Percentiles rank a stretch among this genome's conserved stretches.
phyloP scores from a whole-genome alignment of 2,888 invertebrate species.

The Drosophila meridiana region DNA sequence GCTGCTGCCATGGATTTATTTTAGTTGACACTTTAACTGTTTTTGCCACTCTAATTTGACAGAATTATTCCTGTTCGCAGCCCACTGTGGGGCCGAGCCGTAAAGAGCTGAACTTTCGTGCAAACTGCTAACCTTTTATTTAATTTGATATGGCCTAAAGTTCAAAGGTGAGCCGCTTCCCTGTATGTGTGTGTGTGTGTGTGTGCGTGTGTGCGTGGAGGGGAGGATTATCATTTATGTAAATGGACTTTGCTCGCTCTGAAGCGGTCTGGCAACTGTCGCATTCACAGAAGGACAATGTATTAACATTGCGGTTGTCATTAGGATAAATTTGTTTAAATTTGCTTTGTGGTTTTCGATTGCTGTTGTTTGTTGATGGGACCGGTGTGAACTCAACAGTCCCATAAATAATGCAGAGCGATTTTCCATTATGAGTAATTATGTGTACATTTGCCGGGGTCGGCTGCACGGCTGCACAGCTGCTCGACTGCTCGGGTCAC shows the following conservation, averaged over 20 bases:
- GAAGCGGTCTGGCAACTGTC: constrained; percentile 37
- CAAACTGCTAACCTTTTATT: constrained; percentile 67
- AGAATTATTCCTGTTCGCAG: neutral
- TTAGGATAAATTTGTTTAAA: constrained; percentile 58
- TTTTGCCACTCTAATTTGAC: constrained; percentile 1
- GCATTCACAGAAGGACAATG: constrained; percentile 38
- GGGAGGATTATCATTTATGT: constrained; percentile 64
- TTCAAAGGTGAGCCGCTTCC: constrained; percentile 63
- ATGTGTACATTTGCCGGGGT: constrained; percentile 43
- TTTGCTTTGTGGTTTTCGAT: constrained; percentile 59
- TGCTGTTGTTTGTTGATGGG: constrained; percentile 13
- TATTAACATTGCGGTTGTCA: constrained; percentile 45
- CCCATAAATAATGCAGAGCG: constrained; percentile 58
- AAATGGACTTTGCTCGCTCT: constrained; percentile 64
- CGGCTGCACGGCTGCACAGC: neutral
- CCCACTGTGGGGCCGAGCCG: constrained; percentile 9
- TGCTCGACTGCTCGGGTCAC: neutral
- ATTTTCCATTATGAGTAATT: constrained; percentile 69
- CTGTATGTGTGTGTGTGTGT: constrained; percentile 3
- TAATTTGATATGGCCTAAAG: constrained; percentile 70
- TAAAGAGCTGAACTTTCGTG: constrained; percentile 21
- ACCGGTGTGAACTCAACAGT: constrained; percentile 23
- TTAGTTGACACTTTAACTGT: constrained; percentile 3
- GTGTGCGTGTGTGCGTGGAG: constrained; percentile 3
- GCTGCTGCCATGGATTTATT: neutral